phyloP scores from a whole-genome alignment of 2,797 vertebrate genomes.

The Micromesistius poutassou region DNA sequence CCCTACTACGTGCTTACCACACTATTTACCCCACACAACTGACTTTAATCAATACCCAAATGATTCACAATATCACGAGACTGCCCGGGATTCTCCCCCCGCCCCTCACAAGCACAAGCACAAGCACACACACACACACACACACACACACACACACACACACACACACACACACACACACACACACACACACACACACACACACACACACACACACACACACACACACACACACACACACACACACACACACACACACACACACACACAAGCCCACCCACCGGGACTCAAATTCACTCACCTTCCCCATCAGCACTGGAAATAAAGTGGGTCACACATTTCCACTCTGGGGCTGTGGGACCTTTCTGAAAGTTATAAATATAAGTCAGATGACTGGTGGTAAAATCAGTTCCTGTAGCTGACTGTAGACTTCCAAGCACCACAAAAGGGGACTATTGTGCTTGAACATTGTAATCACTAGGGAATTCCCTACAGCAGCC shows the following conservation, averaged over 20 bases:
- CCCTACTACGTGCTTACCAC: neutral
- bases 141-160: slow-evolving; percentile 18
- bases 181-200: slow-evolving; percentile 14
- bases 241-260: slow-evolving; percentile 17
- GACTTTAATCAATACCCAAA: neutral
- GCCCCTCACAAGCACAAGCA: slow-evolving; percentile 8
- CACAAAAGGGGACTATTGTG: slow-evolving; percentile 35
- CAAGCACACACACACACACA: slow-evolving; percentile 6
- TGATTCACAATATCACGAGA: slow-evolving; percentile 49
- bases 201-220: slow-evolving; percentile 15
- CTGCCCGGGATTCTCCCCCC: slow-evolving; percentile 65
- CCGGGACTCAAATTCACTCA: slow-evolving; percentile 7
- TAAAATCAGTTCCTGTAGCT: slow-evolving; percentile 48
- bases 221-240: slow-evolving; percentile 13
- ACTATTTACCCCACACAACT: neutral
- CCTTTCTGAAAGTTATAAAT: slow-evolving; percentile 47
- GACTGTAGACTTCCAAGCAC: slow-evolving; percentile 39
- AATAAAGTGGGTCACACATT: slow-evolving; percentile 63
- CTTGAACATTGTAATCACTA: slow-evolving; percentile 31
- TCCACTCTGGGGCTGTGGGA: slow-evolving; percentile 56
- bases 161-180: neutral
- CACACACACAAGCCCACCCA: neutral
- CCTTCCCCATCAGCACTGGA: slow-evolving; percentile 56
- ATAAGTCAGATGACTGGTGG: slow-evolving; percentile 45
- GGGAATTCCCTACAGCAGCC: slow-evolving; percentile 70